These are phyloP conservation scores for Xestia xanthographa DNA, from an alignment of 2,888 invertebrate genomes.

Conservation along the genomic window DNA sequence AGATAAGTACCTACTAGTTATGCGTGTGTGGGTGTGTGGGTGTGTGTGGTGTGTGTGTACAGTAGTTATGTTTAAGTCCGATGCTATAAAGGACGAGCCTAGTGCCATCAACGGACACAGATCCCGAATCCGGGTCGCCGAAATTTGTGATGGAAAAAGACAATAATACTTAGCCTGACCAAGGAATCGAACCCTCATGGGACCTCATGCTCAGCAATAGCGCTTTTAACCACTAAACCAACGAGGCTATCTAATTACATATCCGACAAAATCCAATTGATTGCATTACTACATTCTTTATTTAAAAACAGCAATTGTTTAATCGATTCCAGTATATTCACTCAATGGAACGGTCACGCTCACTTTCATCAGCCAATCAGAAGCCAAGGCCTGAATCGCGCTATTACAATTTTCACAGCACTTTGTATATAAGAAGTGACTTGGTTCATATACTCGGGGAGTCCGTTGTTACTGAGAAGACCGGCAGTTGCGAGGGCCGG, in stretches of 20 bases:
- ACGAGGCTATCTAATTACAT: not conserved
- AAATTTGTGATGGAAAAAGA: not conserved
- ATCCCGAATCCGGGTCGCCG: too few relatives aligned
- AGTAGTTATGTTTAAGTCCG: not conserved
- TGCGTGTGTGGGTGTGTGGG: too few relatives aligned
- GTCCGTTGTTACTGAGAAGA: conserved; percentile 89
- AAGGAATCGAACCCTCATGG: too few relatives aligned
- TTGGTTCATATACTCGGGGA: conserved; percentile 70
- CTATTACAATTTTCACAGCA: conserved; percentile 71
- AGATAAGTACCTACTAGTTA: not conserved
- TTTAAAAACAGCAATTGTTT: conserved; percentile 40
- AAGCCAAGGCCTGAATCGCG: conserved; percentile 73
- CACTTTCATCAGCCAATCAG: conserved; percentile 75
- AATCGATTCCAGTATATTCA: conserved; percentile 40
- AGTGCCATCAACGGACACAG: not conserved
- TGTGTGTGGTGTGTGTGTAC: too few relatives aligned
- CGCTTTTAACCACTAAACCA: not conserved
- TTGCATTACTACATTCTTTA: conserved; percentile 10
- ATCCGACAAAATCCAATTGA: not conserved
- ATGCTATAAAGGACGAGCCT: not conserved
- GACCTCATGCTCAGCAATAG: not conserved
- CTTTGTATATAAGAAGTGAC: conserved; percentile 65
- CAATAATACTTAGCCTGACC: not conserved
- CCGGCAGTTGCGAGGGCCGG: conserved; percentile 88
- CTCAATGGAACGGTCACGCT: conserved; percentile 62